phyloP scores from a whole-genome alignment of 2,888 invertebrate genomes.

The Callinectes sapidus region DNA sequence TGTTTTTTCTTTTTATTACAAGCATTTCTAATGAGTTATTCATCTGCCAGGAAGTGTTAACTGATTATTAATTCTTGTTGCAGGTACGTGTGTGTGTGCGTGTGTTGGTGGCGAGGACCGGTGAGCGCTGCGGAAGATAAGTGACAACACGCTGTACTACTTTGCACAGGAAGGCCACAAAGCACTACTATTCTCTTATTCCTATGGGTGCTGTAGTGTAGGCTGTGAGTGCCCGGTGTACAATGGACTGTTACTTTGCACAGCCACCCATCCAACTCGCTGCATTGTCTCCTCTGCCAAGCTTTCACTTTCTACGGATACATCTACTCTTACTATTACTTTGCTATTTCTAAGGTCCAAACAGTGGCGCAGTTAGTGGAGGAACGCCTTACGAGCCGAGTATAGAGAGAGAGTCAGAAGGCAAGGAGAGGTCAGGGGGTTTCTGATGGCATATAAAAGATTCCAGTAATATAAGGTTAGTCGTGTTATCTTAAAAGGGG shows the following conservation, averaged over 20 bases:
- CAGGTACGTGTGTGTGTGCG: not conserved
- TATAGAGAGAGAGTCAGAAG: no score
- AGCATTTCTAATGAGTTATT: not conserved
- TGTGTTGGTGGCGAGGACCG: not conserved
- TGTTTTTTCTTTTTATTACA: not conserved
- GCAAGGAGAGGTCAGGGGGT: no score
- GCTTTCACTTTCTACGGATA: not conserved
- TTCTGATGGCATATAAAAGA: no score
- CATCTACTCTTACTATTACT: not conserved
- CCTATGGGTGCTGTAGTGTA: not conserved
- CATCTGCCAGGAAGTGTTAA: not conserved
- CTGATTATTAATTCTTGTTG: not conserved
- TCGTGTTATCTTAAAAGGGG: no score
- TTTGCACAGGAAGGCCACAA: not conserved
- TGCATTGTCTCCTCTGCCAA: no score
- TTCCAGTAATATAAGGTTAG: no score
- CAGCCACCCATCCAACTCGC: no score
- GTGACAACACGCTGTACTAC: not conserved
- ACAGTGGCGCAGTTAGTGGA: no score
- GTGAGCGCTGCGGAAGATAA: not conserved
- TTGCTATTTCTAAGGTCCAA: not conserved
- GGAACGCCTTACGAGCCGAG: no score
- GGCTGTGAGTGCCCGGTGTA: no score
- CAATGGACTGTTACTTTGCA: no score
- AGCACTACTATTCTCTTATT: not conserved